phyloP scores from a whole-genome alignment of 2,113 vertebrate genomes.

The Charina bottae region DNA sequence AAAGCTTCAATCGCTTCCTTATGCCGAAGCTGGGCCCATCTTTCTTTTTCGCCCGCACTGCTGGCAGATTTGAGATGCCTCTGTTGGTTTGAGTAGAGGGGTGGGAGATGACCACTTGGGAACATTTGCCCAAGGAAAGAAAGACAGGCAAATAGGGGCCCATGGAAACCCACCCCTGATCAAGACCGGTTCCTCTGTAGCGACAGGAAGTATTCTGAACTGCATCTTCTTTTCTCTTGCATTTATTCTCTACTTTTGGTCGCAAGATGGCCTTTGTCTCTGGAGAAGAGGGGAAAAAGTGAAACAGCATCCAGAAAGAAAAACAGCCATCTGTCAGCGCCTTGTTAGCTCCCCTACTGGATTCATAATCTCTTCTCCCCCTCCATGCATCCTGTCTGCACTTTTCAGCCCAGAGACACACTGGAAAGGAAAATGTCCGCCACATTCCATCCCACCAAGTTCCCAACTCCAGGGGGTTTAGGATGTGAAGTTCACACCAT shows the following conservation, averaged over 20 bases:
- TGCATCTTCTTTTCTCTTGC: not conserved
- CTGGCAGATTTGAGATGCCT: slow-evolving; percentile 10
- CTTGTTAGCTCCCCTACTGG: slow-evolving; percentile 10
- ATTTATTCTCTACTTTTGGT: not conserved
- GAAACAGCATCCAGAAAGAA: slow-evolving; percentile 23
- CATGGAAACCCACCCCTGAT: not conserved
- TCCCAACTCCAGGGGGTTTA: not conserved
- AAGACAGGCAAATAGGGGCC: no score
- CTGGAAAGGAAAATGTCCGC: not conserved
- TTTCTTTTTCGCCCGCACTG: not conserved
- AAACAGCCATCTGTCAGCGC: not conserved
- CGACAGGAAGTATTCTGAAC: not conserved
- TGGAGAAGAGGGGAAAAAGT: not conserved
- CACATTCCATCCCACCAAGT: not conserved
- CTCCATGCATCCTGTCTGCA: not conserved
- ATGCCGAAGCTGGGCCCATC: slow-evolving; percentile 40
- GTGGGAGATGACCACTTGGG: not conserved
- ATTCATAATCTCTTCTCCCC: not conserved
- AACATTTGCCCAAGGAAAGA: not conserved
- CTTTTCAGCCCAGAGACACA: not conserved
- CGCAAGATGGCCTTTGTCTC: fast-evolving
- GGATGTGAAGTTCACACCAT: not conserved
- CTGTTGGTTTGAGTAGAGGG: fast-evolving
- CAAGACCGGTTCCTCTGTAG: not conserved
- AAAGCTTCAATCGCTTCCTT: slow-evolving; percentile 72